phyloP scores from a whole-genome alignment of 1,140 invertebrate genomes.

The Hycleus cichorii region DNA sequence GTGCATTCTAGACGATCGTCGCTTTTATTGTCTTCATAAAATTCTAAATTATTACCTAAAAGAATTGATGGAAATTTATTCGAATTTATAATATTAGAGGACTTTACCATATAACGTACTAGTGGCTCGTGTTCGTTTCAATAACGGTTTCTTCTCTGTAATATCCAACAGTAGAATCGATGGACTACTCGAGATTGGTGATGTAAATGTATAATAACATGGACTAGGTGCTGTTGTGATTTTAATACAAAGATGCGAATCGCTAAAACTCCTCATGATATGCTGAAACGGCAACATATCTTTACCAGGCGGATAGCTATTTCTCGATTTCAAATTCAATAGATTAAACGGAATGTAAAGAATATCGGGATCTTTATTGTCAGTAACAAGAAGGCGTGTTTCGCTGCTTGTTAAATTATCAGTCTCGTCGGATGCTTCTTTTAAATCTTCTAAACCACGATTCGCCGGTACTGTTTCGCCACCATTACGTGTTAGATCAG shows the following conservation, averaged over 20 bases:
- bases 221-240: slow-evolving; percentile 50
- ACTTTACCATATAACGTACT: slow-evolving; percentile 34
- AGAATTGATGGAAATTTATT: neutral
- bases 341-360: slow-evolving; percentile 61
- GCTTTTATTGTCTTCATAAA: slow-evolving; percentile 26
- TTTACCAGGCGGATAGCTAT: slow-evolving; percentile 62
- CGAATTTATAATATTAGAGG: neutral
- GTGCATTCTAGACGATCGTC: slow-evolving; percentile 51
- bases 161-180: slow-evolving; percentile 51
- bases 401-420: slow-evolving; percentile 45
- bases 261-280: slow-evolving; percentile 62
- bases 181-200: slow-evolving; percentile 49
- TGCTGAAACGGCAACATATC: slow-evolving; percentile 62
- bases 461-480: slow-evolving; percentile 45
- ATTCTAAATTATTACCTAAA: slow-evolving; percentile 30
- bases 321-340: slow-evolving; percentile 55
- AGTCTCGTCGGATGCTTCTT: slow-evolving; percentile 63
- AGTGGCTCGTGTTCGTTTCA: slow-evolving; percentile 41
- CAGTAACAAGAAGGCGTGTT: slow-evolving; percentile 45
- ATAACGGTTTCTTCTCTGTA: slow-evolving; percentile 40
- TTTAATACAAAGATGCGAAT: slow-evolving; percentile 63
- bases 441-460: slow-evolving; percentile 59
- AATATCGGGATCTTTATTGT: slow-evolving; percentile 56
- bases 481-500: slow-evolving; percentile 44
- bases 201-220: slow-evolving; percentile 46